Evolutionary conservation across 2,888 invertebrate genomes (phyloP).

Genomic region (Sminthurinus aureus): DNA sequence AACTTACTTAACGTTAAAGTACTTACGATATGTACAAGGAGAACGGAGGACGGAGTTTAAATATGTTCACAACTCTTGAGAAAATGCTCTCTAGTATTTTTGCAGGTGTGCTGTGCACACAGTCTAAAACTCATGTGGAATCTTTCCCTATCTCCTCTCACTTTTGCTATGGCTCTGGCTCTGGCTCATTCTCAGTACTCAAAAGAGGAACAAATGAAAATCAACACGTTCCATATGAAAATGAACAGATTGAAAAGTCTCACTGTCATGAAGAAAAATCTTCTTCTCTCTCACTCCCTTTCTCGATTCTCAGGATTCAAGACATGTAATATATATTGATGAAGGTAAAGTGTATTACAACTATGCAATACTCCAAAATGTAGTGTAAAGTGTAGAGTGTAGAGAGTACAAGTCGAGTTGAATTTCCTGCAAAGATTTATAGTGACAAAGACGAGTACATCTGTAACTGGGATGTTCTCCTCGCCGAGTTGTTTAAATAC

Average conservation of each 20-base stretch:
- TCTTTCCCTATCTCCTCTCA: no score
- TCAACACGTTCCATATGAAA: conserved; percentile 8
- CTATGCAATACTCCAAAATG: background rate
- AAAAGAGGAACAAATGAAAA: background rate
- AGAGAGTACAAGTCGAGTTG: background rate
- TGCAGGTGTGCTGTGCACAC: conserved; percentile 35
- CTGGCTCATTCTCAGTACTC: background rate
- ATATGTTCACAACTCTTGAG: conserved; percentile 24
- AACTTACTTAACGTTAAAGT: no score
- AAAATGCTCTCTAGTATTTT: conserved; percentile 25
- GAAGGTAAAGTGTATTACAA: background rate
- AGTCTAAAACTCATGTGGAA: background rate
- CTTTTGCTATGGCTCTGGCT: no score
- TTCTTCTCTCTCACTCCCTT: background rate
- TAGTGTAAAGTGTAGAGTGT: background rate
- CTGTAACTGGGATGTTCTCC: background rate
- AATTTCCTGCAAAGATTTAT: background rate
- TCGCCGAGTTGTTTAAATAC: background rate
- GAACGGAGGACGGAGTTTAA: conserved; percentile 10
- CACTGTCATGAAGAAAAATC: background rate
- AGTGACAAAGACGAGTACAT: background rate
- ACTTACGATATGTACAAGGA: background rate
- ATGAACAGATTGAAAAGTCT: conserved; percentile 20
- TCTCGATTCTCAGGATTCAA: no score
- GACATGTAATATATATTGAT: background rate